These are phyloP conservation scores for Leptogaster cylindrica DNA, from an alignment of 2,888 invertebrate species.

Conservation along the genomic window DNA sequence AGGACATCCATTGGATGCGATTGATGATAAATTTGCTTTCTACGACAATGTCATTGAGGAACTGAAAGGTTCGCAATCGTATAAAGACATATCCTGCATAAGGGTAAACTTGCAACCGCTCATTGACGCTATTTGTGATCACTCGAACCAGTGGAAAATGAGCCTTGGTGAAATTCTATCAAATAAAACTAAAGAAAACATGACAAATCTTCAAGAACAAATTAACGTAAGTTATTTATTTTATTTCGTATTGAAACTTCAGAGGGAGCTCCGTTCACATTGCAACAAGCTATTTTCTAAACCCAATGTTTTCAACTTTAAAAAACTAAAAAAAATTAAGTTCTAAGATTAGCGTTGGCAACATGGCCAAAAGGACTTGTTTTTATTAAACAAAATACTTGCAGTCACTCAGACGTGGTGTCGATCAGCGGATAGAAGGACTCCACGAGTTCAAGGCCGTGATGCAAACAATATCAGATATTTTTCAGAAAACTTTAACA, in stretches of 20 bases:
- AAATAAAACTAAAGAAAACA: slow-evolving; percentile 70
- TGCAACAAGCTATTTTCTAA: background rate
- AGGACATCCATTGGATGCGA: slow-evolving; percentile 67
- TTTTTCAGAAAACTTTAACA: slow-evolving; percentile 77
- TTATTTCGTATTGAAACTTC: background rate
- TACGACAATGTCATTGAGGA: slow-evolving; percentile 78
- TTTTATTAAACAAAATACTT: slow-evolving; percentile 18
- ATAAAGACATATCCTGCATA: slow-evolving; percentile 70
- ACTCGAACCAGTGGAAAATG: slow-evolving; percentile 81
- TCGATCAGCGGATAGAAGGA: slow-evolving; percentile 79
- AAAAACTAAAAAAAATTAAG: background rate
- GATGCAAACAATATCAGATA: slow-evolving; percentile 79
- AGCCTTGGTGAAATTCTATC: slow-evolving; percentile 74
- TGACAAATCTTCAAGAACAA: slow-evolving; percentile 71
- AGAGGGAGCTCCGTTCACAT: too few species aligned
- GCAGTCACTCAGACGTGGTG: slow-evolving; percentile 66
- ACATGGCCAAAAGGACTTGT: background rate
- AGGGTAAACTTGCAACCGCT: slow-evolving; percentile 77
- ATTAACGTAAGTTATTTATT: slow-evolving; percentile 67
- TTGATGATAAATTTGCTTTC: slow-evolving; percentile 85
- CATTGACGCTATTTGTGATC: slow-evolving; percentile 71
- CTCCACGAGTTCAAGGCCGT: slow-evolving; percentile 83
- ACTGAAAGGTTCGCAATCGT: slow-evolving; percentile 66
- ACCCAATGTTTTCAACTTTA: background rate
- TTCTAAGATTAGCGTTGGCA: too few species aligned